Base-by-base conservation (phyloP, 2,797 vertebrate genomes). In the Tinamus major region DNA sequence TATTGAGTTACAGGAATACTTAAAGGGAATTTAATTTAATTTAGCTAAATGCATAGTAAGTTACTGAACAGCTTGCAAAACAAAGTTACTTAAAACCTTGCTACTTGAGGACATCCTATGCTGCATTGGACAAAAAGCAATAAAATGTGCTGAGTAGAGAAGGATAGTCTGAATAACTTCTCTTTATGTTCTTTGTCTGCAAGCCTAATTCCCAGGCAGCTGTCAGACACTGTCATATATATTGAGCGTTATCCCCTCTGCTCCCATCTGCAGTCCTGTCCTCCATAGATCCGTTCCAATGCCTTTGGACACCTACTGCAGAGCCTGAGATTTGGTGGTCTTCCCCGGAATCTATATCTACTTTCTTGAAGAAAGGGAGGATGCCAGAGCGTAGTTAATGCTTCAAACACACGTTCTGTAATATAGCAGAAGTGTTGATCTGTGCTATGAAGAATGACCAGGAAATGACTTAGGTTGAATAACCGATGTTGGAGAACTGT, bases 221-320 rank as follows among this genome's bases (percentile, higher is more conserved):
- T 83, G 29, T 9, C 14, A 48, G 46, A 13, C 2, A 8, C 10
- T 11, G 3, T 71, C 55, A 7, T 51, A 2, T 15, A 15, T 17
- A 64, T 4, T 13, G 51, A 69, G 13, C 33, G 13, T 18, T 68
- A 20, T 33, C 11, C 4, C 5, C 5, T 7, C 29, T 44, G 9
- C 21, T 62, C 29, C 20, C 37, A 29, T 1, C 10, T 31, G 14
- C 0, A 4, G 9, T 61, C 59, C 29, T 65, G 24, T 41, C 42
- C 20, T 86, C 6, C 3, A 0, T 29, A 67, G 31, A 6, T 23
- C 3, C 0, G 2, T 27, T 58, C 53, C 61, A 33, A 21, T 49
- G 58, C 24, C 16, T 11, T 13, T 8, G 23, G 2, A 29, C 11
- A 5, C 3, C 37, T 10, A 0, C 9, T 55, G 37, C 33, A 81